phyloP scores from a whole-genome alignment of 2,797 vertebrate species.

The Melanogrammus aeglefinus region DNA sequence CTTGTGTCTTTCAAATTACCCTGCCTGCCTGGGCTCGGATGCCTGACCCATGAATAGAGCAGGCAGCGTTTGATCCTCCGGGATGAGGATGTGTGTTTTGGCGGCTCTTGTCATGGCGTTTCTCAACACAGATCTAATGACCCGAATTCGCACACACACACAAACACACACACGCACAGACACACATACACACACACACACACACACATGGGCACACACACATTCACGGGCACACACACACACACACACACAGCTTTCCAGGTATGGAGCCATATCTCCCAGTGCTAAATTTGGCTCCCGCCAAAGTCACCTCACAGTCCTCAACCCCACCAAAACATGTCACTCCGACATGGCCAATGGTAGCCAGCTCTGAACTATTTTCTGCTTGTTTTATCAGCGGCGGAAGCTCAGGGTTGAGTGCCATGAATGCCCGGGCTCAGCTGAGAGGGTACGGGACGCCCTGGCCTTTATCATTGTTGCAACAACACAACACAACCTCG shows the following conservation, averaged over 20 bases:
- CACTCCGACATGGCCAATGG: conserved; percentile 34
- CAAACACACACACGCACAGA: conserved; percentile 19
- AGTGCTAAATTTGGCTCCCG: conserved; percentile 34
- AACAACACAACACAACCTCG: conserved; percentile 31
- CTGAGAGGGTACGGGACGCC: conserved; percentile 39
- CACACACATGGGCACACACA: conserved; percentile 24
- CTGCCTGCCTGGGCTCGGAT: neutral
- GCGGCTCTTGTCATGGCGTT: conserved; percentile 17
- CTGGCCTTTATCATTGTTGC: conserved; percentile 25
- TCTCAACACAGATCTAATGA: conserved; percentile 24
- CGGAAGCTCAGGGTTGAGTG: conserved; percentile 37
- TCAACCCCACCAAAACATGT: conserved; percentile 15
- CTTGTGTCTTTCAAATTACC: neutral
- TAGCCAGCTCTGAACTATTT: conserved; percentile 22
- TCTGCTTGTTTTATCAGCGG: conserved; percentile 28
- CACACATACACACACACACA: conserved; percentile 20
- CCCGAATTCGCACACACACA: conserved; percentile 22
- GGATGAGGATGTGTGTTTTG: neutral
- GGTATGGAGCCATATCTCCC: conserved; percentile 30
- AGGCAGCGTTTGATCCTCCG: neutral
- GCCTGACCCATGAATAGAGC: neutral
- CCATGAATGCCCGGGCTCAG: conserved; percentile 16
- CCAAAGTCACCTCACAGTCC: neutral
- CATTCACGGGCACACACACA: conserved; percentile 13
- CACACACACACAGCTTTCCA: conserved; percentile 23